Base-by-base conservation (phyloP, 1,140 invertebrate species). In the Procambarus clarkii region DNA sequence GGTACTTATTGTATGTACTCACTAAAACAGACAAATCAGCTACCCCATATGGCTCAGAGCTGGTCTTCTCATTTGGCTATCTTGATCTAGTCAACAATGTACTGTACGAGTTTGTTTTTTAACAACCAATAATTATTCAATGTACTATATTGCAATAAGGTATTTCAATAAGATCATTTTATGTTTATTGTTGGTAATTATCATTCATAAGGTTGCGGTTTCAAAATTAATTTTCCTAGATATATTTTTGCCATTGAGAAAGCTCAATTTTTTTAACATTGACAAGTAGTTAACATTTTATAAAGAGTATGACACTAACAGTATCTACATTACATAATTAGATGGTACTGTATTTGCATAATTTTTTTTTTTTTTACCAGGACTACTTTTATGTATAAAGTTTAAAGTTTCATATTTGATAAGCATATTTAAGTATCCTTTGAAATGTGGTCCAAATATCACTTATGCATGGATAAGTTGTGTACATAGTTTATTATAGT, bases 161-260 rank as follows among this genome's bases (percentile, higher is more conserved):
- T 71, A 71, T 71, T 71, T 71, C 24, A 11, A 71, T 71, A 71
- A 71, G n/a, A 24, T 5, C 11, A 11, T 71, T 13, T 34, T 69
- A 69, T 69, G 2, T 71, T 71, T 71, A 4, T 3, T 24, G 69
- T 24, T 71, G 21, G 69, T 71, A 71, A 24, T 71, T 34, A 2
- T 71, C 18, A 71, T 71, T 71, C 24, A 34, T 71, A 18, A 71
- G 69, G 24, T 24, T 71, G 24, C n/a, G 1, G 69, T 71, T 71
- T 4, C 69, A 71, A 34, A 71, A 11, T 71, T 24, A 71, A 71
- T 71, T 71, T 3, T 71, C n/a, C n/a, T 81, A 81, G 48, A 81
- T 81, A 74, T 85, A 85, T 85, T 85, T 85, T 85, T 85, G 82
- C 82, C 82, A 85, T 45, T 21, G 48, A 85, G 69, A 85, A 24